Conservation (phyloP, 2,113 vertebrate species). For the Amphiprion ocellaris region DNA sequence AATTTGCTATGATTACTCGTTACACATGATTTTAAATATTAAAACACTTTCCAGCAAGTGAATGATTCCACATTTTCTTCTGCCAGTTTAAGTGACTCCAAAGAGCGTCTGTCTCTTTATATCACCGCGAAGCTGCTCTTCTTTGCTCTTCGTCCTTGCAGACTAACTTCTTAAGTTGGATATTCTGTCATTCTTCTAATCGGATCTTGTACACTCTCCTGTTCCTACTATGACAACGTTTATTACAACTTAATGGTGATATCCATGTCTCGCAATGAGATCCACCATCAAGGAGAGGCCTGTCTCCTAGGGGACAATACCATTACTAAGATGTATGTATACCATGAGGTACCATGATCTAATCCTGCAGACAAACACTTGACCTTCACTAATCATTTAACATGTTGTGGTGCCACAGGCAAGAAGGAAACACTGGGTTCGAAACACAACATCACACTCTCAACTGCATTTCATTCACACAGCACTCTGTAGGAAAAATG, state of each 20-base stretch:
- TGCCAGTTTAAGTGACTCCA: conserved; percentile 1
- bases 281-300: conserved; percentile 22
- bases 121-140: conserved; percentile 14
- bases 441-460: conserved; percentile 3
- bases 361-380: conserved; percentile 29
- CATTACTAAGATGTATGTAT: conserved; percentile 42
- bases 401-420: neutral
- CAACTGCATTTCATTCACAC: conserved; percentile 27
- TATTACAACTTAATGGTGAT: conserved; percentile 18
- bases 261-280: conserved; percentile 23
- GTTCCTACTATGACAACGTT: neutral
- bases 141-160: conserved; percentile 1
- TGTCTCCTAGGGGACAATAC: conserved; percentile 32
- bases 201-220: neutral
- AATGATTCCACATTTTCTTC: neutral
- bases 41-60: neutral
- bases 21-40: conserved; percentile 1
- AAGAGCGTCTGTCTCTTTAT: conserved; percentile 23
- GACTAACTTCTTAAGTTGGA: conserved; percentile 5
- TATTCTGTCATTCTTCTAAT: conserved; percentile 32
- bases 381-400: conserved; percentile 44
- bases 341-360: conserved; percentile 24
- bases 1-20: neutral
- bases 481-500: neutral
- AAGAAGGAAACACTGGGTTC: neutral